Percentiles rank a stretch among this genome's conserved stretches.
Conservation (phyloP, 2,797 vertebrate genomes). For the Molossus alvarezi region DNA sequence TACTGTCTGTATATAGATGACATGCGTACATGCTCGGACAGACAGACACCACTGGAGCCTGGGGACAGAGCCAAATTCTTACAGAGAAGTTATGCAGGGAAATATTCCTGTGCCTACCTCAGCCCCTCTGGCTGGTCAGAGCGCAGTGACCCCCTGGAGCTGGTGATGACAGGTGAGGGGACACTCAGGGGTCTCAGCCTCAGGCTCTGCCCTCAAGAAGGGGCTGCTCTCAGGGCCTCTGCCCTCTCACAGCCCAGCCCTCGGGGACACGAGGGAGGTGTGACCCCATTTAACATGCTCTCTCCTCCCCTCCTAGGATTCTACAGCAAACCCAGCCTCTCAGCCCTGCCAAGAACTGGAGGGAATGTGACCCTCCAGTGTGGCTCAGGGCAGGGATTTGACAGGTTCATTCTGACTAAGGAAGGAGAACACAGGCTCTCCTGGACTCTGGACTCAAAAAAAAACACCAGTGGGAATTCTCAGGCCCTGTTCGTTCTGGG, state of each 20-base stretch:
- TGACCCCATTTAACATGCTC: background rate
- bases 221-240: background rate
- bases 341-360: too few species aligned
- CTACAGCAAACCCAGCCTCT: background rate
- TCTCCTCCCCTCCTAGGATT: background rate
- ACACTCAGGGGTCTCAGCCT: background rate
- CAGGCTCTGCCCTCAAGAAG: background rate
- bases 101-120: background rate
- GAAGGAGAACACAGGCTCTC: background rate
- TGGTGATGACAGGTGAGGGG: constrained; percentile 14
- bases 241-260: background rate
- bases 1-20: background rate
- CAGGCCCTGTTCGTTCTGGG: background rate
- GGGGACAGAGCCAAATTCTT: background rate
- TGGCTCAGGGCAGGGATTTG: fast-evolving
- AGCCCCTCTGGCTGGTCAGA: background rate
- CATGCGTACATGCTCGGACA: fast-evolving
- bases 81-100: fast-evolving
- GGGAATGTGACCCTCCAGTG: fast-evolving
- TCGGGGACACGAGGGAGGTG: background rate
- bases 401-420: background rate
- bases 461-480: fast-evolving
- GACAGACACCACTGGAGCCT: fast-evolving
- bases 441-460: fast-evolving
- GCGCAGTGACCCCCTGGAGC: background rate